These are phyloP conservation scores for Dysidea cf. avara DNA, from an alignment of 37 sponge, comb jelly and placozoan genomes.

Conservation along the genomic window DNA sequence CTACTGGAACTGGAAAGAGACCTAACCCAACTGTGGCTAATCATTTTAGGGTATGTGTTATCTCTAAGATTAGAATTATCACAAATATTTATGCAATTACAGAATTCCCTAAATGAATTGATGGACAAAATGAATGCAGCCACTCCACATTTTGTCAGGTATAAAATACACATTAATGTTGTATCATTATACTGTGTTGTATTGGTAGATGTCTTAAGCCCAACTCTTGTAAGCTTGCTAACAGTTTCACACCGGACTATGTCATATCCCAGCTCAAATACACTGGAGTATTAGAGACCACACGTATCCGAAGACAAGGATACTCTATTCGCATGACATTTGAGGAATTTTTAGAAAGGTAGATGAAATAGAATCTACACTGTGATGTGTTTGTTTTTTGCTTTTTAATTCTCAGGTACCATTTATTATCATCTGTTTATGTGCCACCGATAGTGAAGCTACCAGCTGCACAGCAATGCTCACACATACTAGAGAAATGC, in stretches of 20 bases:
- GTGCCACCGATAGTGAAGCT: no score
- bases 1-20: constrained; percentile 25
- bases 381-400: no score
- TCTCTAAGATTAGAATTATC: background rate
- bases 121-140: constrained; percentile 41
- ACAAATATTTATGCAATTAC: background rate
- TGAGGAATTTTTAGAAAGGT: constrained; percentile 30
- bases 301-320: constrained; percentile 48
- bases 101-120: constrained; percentile 53
- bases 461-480: background rate
- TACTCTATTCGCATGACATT: constrained; percentile 34
- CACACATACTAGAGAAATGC: background rate
- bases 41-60: constrained; percentile 43
- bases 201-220: constrained; percentile 45
- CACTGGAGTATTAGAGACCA: constrained; percentile 54
- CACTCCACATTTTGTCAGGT: constrained; percentile 45
- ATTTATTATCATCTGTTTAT: no score
- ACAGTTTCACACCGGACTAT: constrained; percentile 32
- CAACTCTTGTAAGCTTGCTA: constrained; percentile 28
- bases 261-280: constrained; percentile 42
- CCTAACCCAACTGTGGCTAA: constrained; percentile 45
- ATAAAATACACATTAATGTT: background rate
- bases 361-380: background rate
- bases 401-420: no score
- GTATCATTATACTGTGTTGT: background rate